Percentiles rank a stretch among this genome's conserved stretches.
phyloP scores from a whole-genome alignment of 2,888 invertebrate genomes.

The Lycaena phlaeas region DNA sequence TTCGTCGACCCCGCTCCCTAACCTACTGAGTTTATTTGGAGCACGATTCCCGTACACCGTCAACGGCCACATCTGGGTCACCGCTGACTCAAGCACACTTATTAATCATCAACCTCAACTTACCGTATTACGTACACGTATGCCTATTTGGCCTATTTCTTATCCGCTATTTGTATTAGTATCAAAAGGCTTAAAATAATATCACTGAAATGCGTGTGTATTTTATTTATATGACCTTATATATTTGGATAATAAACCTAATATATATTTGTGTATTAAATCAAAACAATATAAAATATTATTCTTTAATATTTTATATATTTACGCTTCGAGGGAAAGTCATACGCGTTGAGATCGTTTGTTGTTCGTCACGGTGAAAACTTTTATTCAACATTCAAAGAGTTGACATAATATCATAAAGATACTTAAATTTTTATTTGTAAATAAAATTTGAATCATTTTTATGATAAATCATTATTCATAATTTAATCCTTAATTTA shows the following conservation, averaged over 20 bases:
- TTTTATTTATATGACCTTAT: background rate
- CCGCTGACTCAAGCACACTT: constrained; percentile 55
- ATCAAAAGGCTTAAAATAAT: background rate
- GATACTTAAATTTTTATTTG: no score
- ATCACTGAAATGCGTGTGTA: background rate
- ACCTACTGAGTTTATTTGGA: constrained; percentile 63
- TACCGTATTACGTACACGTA: constrained; percentile 30
- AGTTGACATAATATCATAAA: no score
- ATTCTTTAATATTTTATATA: no score
- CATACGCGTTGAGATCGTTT: no score
- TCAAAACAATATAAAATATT: no score
- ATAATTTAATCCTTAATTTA: no score
- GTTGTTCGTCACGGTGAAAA: no score
- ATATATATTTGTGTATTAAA: background rate
- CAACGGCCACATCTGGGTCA: constrained; percentile 61
- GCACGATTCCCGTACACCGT: constrained; percentile 48
- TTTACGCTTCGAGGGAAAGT: no score
- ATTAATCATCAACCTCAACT: constrained; percentile 42
- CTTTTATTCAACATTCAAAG: no score
- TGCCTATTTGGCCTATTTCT: constrained; percentile 9
- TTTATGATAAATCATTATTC: no score
- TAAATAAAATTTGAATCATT: no score
- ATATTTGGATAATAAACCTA: background rate
- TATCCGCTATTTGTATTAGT: background rate
- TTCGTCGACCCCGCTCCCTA: constrained; percentile 62